Percentiles rank a stretch among this genome's conserved stretches.
These are phyloP conservation scores for Ctena decussata DNA, from an alignment of 2,888 invertebrate genomes.

Conservation along the genomic window DNA sequence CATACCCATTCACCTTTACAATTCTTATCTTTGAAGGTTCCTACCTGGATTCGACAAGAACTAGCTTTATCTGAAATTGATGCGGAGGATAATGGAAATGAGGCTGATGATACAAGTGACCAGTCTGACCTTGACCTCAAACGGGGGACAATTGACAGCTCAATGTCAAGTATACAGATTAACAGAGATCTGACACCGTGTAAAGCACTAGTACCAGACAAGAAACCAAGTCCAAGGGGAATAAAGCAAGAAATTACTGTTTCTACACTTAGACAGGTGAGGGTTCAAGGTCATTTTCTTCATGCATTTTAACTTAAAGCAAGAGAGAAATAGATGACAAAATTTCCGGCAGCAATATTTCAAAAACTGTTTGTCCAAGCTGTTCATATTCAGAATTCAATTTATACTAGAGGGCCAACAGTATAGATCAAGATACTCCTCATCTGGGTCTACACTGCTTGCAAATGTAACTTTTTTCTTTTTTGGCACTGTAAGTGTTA, in stretches of 20 bases:
- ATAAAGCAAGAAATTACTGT: constrained; percentile 11
- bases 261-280: background rate
- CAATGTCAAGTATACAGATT: constrained; percentile 84
- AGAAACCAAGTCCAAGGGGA: constrained; percentile 47
- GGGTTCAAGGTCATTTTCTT: no score
- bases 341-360: no score
- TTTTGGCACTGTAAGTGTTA: no score
- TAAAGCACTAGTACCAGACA: constrained; percentile 49
- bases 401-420: no score
- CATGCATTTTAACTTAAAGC: no score
- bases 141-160: constrained; percentile 72
- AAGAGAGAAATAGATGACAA: no score
- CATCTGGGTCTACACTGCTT: no score
- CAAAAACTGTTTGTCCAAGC: no score
- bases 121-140: constrained; percentile 74
- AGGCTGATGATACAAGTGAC: constrained; percentile 81
- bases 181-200: constrained; percentile 77
- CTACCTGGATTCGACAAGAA: constrained; percentile 84
- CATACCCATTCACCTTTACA: no score
- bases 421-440: no score
- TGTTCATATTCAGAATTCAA: no score
- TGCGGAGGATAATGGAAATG: constrained; percentile 76
- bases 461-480: no score
- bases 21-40: constrained; percentile 78
- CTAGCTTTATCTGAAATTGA: constrained; percentile 74